Percentiles rank a stretch among this genome's conserved stretches.
Evolutionary conservation across 2,113 vertebrate genomes (phyloP).

Genomic region (Euleptes europaea): DNA sequence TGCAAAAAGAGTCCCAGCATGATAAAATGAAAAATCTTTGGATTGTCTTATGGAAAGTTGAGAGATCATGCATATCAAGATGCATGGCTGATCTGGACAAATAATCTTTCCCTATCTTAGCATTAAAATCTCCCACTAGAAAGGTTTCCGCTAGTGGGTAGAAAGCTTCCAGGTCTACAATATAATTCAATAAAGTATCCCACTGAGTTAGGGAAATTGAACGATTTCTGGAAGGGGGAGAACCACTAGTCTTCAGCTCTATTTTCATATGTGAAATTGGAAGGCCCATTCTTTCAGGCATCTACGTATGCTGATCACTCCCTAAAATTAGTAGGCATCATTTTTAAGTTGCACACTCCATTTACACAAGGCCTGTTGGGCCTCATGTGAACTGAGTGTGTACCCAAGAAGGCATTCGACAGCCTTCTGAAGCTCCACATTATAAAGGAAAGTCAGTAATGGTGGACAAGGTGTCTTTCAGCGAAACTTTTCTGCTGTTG

Average conservation of each 20-base stretch:
- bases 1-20: too few species aligned
- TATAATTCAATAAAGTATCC: too few species aligned
- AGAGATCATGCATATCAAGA: too few species aligned
- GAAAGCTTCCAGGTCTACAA: too few species aligned
- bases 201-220: too few species aligned
- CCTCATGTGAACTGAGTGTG: neutral
- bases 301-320: neutral
- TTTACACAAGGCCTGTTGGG: neutral
- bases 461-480: neutral
- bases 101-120: too few species aligned
- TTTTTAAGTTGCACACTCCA: neutral
- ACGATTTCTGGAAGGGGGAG: too few species aligned
- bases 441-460: neutral
- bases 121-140: too few species aligned
- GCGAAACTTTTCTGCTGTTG: neutral
- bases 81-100: too few species aligned
- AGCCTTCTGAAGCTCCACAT: neutral
- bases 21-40: too few species aligned
- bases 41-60: too few species aligned
- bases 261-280: neutral
- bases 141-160: too few species aligned
- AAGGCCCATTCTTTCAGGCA: neutral
- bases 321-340: neutral
- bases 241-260: slow-evolving; percentile 3
- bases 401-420: neutral